These are phyloP conservation scores for Amniataba percoides DNA, from an alignment of 2,797 vertebrate genomes.

Conservation along the genomic window DNA sequence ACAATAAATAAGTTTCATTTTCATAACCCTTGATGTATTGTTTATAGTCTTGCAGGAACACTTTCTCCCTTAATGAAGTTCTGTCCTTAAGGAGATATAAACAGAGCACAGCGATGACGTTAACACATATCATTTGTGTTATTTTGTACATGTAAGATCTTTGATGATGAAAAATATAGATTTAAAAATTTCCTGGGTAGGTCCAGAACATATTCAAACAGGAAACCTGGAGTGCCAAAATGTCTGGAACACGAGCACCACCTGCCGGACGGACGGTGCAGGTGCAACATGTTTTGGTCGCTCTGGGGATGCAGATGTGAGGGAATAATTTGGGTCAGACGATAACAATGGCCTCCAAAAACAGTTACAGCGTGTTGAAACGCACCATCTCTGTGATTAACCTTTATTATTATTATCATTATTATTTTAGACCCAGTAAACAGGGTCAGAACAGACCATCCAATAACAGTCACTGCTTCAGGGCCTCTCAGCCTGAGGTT, in stretches of 20 bases:
- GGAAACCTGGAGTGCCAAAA: background rate
- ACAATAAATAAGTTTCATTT: no score
- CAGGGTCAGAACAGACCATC: no score
- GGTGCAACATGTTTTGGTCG: conserved; percentile 53
- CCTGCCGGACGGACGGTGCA: conserved; percentile 49
- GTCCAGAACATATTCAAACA: background rate
- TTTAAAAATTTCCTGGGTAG: no score
- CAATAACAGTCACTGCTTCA: background rate
- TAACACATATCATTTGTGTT: background rate
- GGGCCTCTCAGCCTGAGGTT: conserved; percentile 2
- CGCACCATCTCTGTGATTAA: no score
- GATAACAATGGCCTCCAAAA: background rate
- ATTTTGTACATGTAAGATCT: background rate
- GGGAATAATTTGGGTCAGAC: conserved; percentile 38
- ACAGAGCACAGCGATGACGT: background rate
- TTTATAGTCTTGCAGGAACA: background rate
- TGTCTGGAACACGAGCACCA: conserved; percentile 43
- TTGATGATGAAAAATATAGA: background rate
- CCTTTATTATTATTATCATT: no score
- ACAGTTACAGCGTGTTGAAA: background rate
- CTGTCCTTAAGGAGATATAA: background rate
- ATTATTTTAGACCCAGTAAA: no score
- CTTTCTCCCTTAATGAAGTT: background rate
- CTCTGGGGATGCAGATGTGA: conserved; percentile 38
- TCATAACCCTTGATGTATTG: background rate